These are phyloP conservation scores for Camponotus pennsylvanicus DNA, from an alignment of 1,140 invertebrate genomes.

Conservation along the genomic window DNA sequence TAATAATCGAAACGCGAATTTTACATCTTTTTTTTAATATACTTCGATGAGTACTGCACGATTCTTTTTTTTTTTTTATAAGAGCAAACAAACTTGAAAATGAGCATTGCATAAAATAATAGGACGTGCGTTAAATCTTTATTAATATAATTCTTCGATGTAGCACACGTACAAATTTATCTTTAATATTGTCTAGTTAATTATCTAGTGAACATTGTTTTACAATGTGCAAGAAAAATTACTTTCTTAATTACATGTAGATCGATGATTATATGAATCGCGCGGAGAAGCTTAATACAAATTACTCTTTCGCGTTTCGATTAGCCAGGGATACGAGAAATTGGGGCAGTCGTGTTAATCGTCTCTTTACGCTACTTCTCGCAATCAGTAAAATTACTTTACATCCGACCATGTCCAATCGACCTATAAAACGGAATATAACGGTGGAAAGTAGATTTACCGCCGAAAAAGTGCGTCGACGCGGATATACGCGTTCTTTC, in stretches of 20 bases:
- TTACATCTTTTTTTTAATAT: not conserved
- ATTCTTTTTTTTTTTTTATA: too few species aligned
- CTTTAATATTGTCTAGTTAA: not conserved
- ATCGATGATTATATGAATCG: not conserved
- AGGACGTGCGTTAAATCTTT: not conserved
- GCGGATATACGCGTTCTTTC: slow-evolving; percentile 65
- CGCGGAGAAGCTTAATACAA: not conserved
- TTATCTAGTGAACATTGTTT: not conserved
- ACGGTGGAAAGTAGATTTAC: slow-evolving; percentile 58
- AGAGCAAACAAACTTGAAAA: too few species aligned
- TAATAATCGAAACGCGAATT: slow-evolving; percentile 33
- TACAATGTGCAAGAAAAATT: not conserved
- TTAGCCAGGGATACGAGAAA: slow-evolving; percentile 20
- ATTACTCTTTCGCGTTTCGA: not conserved
- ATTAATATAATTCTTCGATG: not conserved
- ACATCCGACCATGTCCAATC: slow-evolving; percentile 22
- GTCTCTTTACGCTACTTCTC: slow-evolving; percentile 22
- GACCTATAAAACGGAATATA: slow-evolving; percentile 16
- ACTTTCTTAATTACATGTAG: not conserved
- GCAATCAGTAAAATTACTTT: slow-evolving; percentile 9
- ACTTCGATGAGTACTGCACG: not conserved
- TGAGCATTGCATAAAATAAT: not conserved
- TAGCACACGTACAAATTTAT: not conserved
- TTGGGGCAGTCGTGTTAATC: slow-evolving; percentile 18
- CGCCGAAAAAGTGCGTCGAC: slow-evolving; percentile 55